Evolutionary conservation across 2,888 invertebrate genomes (phyloP), one percentile per base, ranked within the genome.

Genomic region (Poecilobothrus nobilitatus): DNA sequence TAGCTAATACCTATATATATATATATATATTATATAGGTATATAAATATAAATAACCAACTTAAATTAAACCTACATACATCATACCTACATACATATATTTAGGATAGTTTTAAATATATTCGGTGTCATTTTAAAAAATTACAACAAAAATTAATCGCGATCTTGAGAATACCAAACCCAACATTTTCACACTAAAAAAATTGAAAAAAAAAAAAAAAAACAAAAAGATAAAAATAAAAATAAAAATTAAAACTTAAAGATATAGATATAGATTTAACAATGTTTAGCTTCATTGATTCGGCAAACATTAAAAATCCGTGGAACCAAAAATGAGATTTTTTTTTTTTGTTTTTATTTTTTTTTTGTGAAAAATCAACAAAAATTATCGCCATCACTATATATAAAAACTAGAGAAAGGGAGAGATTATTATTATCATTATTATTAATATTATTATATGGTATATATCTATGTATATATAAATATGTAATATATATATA

Each of bases 121-220:
- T 27, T 27, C 27, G 27, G 27, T 27, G 27, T 27, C 27, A 27
- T 27, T 27, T 27, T 27, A 27, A 27, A 27, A 27, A 27, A 27
- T 27, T 41, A 5, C 15, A 12, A 41, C 15, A 53, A n/a, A 53
- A 53, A 53, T 53, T 53, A 53, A 53, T 53, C 53, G 53, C 53
- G 53, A 53, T 53, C 53, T 53, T 53, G 53, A 53, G 53, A 53
- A 53, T 53, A 53, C 53, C 53, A 53, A 53, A 18, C 53, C 53
- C 53, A 53, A 18, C 15, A 53, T 53, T 53, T 53, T 53, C 53
- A 53, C 53, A 53, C 53, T 53, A 53, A 53, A 53, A 44, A 15
- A 12, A 18, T 12, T 6, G 6, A 53, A 53, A 53, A 53, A 18
- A 44, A 44, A 44, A 44, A 44, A 44, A 44, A 53, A 37, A 37